phyloP scores from a whole-genome alignment of 2,888 invertebrate genomes.

The Parochlus steinenii region DNA sequence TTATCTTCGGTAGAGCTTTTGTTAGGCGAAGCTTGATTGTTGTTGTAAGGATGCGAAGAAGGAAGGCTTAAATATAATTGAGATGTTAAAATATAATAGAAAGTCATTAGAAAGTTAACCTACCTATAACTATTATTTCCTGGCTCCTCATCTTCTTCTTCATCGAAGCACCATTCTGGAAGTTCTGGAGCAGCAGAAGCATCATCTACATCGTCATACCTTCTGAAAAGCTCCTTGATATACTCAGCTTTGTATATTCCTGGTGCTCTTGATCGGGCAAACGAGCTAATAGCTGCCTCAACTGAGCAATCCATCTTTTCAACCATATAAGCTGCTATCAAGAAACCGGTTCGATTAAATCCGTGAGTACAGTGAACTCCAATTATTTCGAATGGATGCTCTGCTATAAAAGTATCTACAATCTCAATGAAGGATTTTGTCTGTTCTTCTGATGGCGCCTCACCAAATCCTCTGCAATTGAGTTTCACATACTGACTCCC shows the following conservation, averaged over 20 bases:
- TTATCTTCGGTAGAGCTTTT: slow-evolving; percentile 1
- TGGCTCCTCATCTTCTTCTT: slow-evolving; percentile 16
- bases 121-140: no score
- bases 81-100: not conserved
- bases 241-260: slow-evolving; percentile 98
- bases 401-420: slow-evolving; percentile 59
- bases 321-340: slow-evolving; percentile 82
- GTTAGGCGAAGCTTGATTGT: slow-evolving; percentile 6
- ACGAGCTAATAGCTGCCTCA: slow-evolving; percentile 65
- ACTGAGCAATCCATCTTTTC: slow-evolving; percentile 68
- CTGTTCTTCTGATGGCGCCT: slow-evolving; percentile 77
- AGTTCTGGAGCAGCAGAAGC: slow-evolving; percentile 49
- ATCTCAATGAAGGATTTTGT: slow-evolving; percentile 65
- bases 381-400: slow-evolving; percentile 55
- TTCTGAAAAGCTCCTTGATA: slow-evolving; percentile 64
- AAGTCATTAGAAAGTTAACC: no score
- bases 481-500: slow-evolving; percentile 77
- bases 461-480: slow-evolving; percentile 80
- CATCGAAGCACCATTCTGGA: slow-evolving; percentile 81
- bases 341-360: slow-evolving; percentile 94
- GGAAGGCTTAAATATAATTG: slow-evolving; percentile 14
- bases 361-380: slow-evolving; percentile 93
- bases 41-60: slow-evolving; percentile 20
- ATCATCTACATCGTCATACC: slow-evolving; percentile 60
- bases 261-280: slow-evolving; percentile 57